A percentile compares a stretch with the other conserved stretches of the same genome.
Evolutionary conservation across 2,797 vertebrate species (phyloP).

Genomic region (Chrosomus eos): DNA sequence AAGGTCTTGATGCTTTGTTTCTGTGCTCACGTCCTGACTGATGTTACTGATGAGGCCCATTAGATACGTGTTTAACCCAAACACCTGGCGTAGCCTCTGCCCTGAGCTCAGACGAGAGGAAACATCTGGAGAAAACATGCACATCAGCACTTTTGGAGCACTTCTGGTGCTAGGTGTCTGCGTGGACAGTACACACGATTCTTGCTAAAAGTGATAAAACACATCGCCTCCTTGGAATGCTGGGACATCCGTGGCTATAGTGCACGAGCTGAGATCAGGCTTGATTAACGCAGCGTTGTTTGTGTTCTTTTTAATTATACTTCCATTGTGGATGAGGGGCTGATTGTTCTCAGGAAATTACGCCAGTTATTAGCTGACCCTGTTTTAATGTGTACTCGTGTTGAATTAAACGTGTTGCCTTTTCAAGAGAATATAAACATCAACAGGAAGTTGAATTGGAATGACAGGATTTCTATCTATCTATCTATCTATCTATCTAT

Average conservation of each 20-base stretch:
- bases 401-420: neutral
- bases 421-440: neutral
- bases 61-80: conserved; percentile 19
- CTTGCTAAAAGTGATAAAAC: conserved; percentile 2
- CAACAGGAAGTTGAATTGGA: neutral
- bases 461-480: neutral
- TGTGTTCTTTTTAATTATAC: conserved; percentile 24
- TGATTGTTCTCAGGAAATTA: conserved; percentile 34
- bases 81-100: conserved; percentile 37
- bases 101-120: conserved; percentile 33
- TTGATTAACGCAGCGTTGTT: conserved; percentile 23
- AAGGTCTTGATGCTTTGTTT: conserved; percentile 35
- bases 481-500: too few relatives aligned
- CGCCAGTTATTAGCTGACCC: conserved; percentile 5
- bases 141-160: neutral
- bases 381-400: conserved; percentile 4
- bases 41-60: conserved; percentile 8
- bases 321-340: conserved; percentile 16
- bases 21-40: neutral
- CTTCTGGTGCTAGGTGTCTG: conserved; percentile 24
- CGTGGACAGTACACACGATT: conserved; percentile 25
- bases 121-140: conserved; percentile 50
- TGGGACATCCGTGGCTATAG: neutral
- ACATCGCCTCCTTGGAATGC: conserved; percentile 1
- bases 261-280: neutral